These are phyloP conservation scores for Mythimna loreyi DNA, from an alignment of 2,888 invertebrate species.

Conservation along the genomic window DNA sequence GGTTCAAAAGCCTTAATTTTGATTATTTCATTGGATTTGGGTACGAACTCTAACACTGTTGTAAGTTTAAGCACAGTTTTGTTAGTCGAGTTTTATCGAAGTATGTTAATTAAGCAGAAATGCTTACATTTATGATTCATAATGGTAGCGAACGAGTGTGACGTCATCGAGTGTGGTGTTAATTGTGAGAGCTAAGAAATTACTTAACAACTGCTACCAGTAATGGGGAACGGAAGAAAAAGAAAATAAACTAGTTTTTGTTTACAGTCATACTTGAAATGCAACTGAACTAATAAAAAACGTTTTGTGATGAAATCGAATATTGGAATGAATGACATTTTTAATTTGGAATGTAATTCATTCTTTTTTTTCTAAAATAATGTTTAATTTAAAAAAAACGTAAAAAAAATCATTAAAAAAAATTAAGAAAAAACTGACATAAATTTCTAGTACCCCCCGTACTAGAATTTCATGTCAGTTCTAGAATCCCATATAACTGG, in stretches of 20 bases:
- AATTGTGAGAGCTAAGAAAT: conserved; percentile 65
- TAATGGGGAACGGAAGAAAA: conserved; percentile 36
- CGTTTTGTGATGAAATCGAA: not conserved
- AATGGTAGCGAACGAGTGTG: conserved; percentile 51
- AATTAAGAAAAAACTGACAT: too few species aligned
- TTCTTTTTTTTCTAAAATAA: too few species aligned
- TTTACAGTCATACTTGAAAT: conserved; percentile 27
- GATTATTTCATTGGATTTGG: too few species aligned
- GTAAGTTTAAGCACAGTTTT: conserved; percentile 23
- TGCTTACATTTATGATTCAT: conserved; percentile 66
- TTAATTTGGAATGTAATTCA: too few species aligned
- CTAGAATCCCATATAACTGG: too few species aligned
- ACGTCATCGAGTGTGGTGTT: conserved; percentile 63
- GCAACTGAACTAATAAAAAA: conserved; percentile 22
- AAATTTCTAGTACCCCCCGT: too few species aligned
- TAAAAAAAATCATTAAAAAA: too few species aligned
- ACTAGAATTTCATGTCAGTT: too few species aligned
- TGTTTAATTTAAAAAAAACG: too few species aligned
- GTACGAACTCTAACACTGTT: too few species aligned
- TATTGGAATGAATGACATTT: too few species aligned
- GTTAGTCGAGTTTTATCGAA: conserved; percentile 58
- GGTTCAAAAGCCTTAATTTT: too few species aligned
- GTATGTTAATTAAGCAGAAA: conserved; percentile 67
- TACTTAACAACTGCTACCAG: conserved; percentile 52
- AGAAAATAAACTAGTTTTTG: conserved; percentile 48